A percentile compares a stretch with the other conserved stretches of the same genome.
These are phyloP conservation scores for Echinometra lucunter DNA, from an alignment of 53 echinoderm and acorn worm genomes.

Conservation along the genomic window DNA sequence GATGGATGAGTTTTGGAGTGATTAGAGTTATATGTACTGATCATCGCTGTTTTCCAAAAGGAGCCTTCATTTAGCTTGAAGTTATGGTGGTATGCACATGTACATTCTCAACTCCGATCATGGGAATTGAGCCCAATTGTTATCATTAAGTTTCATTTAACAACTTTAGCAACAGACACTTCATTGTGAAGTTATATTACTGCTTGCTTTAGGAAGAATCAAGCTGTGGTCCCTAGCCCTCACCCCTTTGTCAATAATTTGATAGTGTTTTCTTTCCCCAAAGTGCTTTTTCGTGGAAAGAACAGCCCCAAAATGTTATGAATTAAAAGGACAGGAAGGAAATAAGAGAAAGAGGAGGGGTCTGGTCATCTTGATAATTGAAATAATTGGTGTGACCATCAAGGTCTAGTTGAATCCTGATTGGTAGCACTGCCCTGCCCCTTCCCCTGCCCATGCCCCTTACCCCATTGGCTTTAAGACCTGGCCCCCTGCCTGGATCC, in stretches of 20 bases:
- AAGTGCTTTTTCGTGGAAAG: neutral
- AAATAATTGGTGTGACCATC: neutral
- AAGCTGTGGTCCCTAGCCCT: neutral
- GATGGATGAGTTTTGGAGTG: neutral
- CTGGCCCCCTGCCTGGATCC: conserved; percentile 1
- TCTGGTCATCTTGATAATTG: neutral
- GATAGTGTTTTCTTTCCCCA: neutral
- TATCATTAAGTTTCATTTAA: neutral
- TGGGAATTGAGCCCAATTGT: neutral
- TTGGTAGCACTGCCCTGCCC: conserved; percentile 20
- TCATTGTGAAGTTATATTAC: neutral
- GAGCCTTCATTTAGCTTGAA: too few species aligned
- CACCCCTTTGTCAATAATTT: neutral
- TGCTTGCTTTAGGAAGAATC: neutral
- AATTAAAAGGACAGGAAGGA: neutral
- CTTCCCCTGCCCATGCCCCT: too few species aligned
- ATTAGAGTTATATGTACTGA: neutral
- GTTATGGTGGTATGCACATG: too few species aligned
- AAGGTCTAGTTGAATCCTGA: conserved; percentile 19
- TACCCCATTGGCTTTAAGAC: neutral
- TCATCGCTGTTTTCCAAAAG: neutral
- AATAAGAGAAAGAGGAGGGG: neutral
- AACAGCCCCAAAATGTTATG: too few species aligned
- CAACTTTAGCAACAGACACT: neutral
- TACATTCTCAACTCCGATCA: neutral